A percentile compares a stretch with the other conserved stretches of the same genome.
These are phyloP conservation scores for Hyla sarda DNA, from an alignment of 2,113 vertebrate genomes.

Conservation along the genomic window DNA sequence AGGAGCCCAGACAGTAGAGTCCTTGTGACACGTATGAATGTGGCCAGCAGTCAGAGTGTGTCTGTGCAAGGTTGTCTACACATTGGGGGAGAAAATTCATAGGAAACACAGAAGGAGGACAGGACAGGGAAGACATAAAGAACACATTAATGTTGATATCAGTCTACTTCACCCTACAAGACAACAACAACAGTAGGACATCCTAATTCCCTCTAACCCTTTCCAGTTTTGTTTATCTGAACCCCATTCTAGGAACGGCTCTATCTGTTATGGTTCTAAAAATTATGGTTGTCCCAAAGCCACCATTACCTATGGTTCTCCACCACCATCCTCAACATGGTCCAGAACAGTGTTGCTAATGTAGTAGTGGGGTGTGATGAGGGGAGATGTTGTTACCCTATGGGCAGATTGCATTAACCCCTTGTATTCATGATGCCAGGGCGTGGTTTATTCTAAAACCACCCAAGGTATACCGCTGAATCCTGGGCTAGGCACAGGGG, in stretches of 20 bases:
- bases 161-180: not conserved
- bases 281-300: not conserved
- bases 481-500: too few relatives aligned
- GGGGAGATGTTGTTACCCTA: too few relatives aligned
- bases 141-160: not conserved
- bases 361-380: too few relatives aligned
- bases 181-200: not conserved
- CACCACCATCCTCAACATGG: not conserved
- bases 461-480: too few relatives aligned
- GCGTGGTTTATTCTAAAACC: too few relatives aligned
- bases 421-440: too few relatives aligned
- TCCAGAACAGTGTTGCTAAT: too few relatives aligned
- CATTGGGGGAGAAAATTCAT: not conserved
- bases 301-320: too few relatives aligned
- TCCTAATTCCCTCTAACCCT: not conserved
- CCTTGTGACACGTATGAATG: constrained; percentile 97
- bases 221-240: too few relatives aligned
- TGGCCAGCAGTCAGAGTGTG: constrained; percentile 94
- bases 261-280: not conserved
- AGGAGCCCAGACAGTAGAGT: constrained; percentile 96
- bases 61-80: constrained; percentile 86
- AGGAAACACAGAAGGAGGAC: not conserved
- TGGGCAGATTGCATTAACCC: too few relatives aligned
- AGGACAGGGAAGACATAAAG: constrained; percentile 15
- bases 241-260: not conserved